phyloP scores from a whole-genome alignment of 2,113 vertebrate species.

The Machaerirhynchus nigripectus region DNA sequence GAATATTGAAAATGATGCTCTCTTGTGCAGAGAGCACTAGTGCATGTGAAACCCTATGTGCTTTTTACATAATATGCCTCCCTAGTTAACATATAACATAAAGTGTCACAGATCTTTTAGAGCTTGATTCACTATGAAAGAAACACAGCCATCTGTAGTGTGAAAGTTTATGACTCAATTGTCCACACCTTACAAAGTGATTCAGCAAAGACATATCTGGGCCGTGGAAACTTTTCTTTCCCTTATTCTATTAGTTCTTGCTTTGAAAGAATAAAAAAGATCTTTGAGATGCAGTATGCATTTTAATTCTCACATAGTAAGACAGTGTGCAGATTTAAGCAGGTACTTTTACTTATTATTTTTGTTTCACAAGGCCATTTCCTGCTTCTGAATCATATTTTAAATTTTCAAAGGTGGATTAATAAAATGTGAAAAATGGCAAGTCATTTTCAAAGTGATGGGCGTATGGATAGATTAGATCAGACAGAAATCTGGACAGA shows the following conservation, averaged over 20 bases:
- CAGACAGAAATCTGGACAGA: conserved; percentile 60
- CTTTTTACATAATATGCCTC: conserved; percentile 65
- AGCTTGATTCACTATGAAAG: conserved; percentile 36
- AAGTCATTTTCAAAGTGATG: conserved; percentile 49
- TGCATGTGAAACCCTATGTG: conserved; percentile 57
- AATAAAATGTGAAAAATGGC: conserved; percentile 51
- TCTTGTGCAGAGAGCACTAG: conserved; percentile 58
- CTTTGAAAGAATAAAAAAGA: neutral
- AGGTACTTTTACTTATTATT: neutral
- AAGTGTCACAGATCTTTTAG: conserved; percentile 56
- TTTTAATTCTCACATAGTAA: neutral
- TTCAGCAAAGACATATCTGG: conserved; percentile 53
- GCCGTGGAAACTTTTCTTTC: conserved; percentile 8
- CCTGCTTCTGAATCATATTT: neutral
- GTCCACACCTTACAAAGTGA: conserved; percentile 44
- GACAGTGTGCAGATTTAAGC: neutral
- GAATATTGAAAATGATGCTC: conserved; percentile 57
- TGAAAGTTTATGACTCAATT: conserved; percentile 10
- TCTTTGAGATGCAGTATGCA: neutral
- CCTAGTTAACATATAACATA: conserved; percentile 65
- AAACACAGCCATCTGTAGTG: conserved; percentile 30
- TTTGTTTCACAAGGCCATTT: neutral
- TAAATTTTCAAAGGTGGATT: conserved; percentile 4
- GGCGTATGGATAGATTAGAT: neutral
- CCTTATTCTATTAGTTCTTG: neutral